Conservation (phyloP, 2,113 vertebrate species). For the Cairina moschata region DNA sequence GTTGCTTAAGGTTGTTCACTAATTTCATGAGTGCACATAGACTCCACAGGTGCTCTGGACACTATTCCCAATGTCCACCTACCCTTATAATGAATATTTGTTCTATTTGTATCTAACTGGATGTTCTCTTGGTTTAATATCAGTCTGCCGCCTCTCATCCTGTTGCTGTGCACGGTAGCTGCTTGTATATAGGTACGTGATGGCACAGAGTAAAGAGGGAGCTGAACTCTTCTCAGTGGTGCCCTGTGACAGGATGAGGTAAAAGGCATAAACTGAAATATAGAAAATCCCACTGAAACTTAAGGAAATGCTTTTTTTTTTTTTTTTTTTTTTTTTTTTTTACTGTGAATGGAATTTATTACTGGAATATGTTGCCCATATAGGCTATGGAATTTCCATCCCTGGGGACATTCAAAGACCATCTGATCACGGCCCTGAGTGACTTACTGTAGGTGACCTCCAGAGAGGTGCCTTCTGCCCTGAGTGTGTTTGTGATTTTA, state of each 20-base stretch:
- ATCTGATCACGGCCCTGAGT: neutral
- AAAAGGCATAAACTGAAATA: neutral
- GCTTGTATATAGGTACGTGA: neutral
- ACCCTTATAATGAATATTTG: accelerated
- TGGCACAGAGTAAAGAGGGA: neutral
- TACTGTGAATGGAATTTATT: neutral
- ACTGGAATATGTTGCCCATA: neutral
- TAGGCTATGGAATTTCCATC: neutral
- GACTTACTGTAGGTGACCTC: neutral
- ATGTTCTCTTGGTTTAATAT: neutral
- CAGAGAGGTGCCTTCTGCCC: neutral
- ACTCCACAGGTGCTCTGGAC: accelerated
- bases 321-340: neutral
- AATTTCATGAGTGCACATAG: neutral
- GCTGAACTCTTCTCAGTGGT: neutral
- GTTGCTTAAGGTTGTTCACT: neutral
- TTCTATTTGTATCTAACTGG: neutral
- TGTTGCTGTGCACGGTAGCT: neutral
- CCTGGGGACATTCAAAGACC: neutral
- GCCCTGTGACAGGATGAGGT: neutral
- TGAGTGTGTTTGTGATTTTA: neutral
- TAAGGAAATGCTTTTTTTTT: neutral
- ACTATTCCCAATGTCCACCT: accelerated
- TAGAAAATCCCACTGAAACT: neutral
- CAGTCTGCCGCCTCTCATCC: neutral